Conservation (phyloP, 2,888 invertebrate species). For the Achlya flavicornis region DNA sequence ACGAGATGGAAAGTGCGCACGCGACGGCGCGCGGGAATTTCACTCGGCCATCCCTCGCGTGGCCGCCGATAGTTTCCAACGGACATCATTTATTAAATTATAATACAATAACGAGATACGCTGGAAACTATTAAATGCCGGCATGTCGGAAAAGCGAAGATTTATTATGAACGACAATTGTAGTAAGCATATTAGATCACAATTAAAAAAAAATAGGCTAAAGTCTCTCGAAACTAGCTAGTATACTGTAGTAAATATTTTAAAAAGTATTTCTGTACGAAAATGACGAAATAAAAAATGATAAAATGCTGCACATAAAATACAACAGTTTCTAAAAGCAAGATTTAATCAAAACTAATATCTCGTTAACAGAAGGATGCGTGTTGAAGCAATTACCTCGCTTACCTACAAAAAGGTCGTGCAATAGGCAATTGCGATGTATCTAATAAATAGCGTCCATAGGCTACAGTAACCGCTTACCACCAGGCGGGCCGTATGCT, state of each 20-base stretch:
- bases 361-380: slow-evolving; percentile 28
- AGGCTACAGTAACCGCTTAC: no score
- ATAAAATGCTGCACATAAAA: neutral
- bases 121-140: slow-evolving; percentile 21
- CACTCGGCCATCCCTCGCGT: slow-evolving; percentile 51
- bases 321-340: neutral
- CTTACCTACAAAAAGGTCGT: neutral
- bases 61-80: slow-evolving; percentile 41
- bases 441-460: slow-evolving; percentile 11
- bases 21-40: slow-evolving; percentile 52
- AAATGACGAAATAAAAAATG: no score
- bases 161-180: neutral
- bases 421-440: neutral
- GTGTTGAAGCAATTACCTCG: slow-evolving; percentile 28
- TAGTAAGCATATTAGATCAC: no score
- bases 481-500: no score
- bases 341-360: slow-evolving; percentile 23
- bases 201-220: no score
- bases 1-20: slow-evolving; percentile 76
- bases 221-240: no score
- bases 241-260: no score
- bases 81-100: slow-evolving; percentile 18
- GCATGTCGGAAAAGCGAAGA: neutral
- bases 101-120: slow-evolving; percentile 1
- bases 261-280: no score